Evolutionary conservation across 2,797 vertebrate genomes (phyloP).

Genomic region (Trachops cirrhosus): DNA sequence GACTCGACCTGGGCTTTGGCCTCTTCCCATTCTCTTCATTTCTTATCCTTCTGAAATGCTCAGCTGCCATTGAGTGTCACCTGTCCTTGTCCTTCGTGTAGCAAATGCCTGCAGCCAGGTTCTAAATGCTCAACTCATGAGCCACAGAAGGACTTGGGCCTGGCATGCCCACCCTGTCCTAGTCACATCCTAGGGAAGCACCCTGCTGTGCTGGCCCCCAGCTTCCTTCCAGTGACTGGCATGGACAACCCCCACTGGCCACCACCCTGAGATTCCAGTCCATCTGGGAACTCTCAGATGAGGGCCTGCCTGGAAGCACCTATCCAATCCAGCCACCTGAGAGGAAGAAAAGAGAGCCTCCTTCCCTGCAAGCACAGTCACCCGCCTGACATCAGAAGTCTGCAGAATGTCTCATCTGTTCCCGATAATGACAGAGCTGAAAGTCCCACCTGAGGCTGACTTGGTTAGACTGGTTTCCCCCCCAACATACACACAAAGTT

Average conservation of each 20-base stretch:
- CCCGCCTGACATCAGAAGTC: neutral
- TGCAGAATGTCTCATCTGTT: accelerated
- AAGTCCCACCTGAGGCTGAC: neutral
- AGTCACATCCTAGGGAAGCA: neutral
- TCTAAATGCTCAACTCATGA: neutral
- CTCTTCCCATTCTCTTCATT: neutral
- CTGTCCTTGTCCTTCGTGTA: neutral
- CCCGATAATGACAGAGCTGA: accelerated
- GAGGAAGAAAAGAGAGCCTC: neutral
- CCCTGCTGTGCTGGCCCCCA: neutral
- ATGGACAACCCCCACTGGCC: neutral
- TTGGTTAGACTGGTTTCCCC: neutral
- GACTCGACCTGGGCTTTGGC: neutral
- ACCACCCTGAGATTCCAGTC: neutral
- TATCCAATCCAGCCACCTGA: neutral
- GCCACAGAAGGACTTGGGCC: neutral
- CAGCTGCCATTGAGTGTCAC: neutral
- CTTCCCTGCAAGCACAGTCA: neutral
- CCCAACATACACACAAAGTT: neutral
- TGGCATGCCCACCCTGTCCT: neutral
- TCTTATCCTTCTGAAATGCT: neutral
- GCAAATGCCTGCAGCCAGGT: neutral
- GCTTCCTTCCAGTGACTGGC: neutral
- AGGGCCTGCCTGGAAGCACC: neutral
- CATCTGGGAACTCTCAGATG: neutral